Conservation (phyloP, 1,140 invertebrate species). For the Ceratina japonica region DNA sequence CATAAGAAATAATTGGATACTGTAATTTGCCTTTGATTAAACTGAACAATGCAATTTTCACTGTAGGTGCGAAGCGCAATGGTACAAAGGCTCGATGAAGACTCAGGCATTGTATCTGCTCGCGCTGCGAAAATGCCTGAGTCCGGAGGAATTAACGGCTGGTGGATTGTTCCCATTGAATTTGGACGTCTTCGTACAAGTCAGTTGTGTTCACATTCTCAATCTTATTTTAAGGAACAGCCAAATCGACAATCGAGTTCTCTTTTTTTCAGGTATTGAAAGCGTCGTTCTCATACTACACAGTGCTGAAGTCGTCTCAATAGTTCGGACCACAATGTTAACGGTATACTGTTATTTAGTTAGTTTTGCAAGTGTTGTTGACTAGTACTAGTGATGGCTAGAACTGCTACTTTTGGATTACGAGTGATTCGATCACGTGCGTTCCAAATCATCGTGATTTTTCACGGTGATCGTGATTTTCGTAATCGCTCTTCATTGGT, state of each 20-base stretch:
- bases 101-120: neutral
- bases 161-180: neutral
- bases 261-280: neutral
- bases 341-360: no score
- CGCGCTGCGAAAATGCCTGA: neutral
- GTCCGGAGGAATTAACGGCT: neutral
- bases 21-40: neutral
- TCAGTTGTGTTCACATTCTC: neutral
- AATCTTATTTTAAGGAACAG: neutral
- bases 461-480: no score
- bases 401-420: no score
- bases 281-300: constrained; percentile 8
- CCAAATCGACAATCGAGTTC: no score
- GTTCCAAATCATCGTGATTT: no score
- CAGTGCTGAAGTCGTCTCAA: neutral
- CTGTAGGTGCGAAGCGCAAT: neutral
- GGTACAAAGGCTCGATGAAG: neutral
- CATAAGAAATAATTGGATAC: no score
- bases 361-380: no score
- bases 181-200: constrained; percentile 6
- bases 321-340: no score
- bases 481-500: no score
- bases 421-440: no score
- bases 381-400: no score
- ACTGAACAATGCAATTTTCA: neutral